Base-by-base conservation (phyloP, 1,140 invertebrate genomes). In the Magallana angulata region DNA sequence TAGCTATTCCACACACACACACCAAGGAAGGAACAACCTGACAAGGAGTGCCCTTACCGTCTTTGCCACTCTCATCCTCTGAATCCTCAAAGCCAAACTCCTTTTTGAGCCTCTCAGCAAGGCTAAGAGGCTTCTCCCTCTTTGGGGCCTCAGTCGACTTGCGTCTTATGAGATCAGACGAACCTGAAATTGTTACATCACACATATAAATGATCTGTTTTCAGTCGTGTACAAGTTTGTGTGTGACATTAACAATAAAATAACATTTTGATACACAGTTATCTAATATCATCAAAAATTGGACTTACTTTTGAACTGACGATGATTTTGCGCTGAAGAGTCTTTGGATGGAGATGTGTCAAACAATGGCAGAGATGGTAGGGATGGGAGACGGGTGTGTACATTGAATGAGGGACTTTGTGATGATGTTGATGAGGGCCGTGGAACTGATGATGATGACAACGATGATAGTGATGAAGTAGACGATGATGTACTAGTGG, bases 31-130 rank as follows among this genome's bases (percentile, higher is more conserved):
- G 62, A 16, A 18, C 24, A 24, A 24, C 24, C 24, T 16, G 58
- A 71, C 57, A 87, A 48, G 58, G 48, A 68, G 58, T 24, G 60
- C 62, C 59, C 81, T 85, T 57, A 88, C 87, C 85, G 84, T 82
- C 85, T 76, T 87, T 89, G 16, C 82, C 80, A 82, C 90, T 86
- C 85, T 97, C 96, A 89, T 97, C 96, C 84, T 97, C 96, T 81
- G 96, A 96, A 68, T 97, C 94, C 89, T 97, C 96, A 16, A 97
- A 95, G n/a, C 97, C 97, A 95, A 97, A 97, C 93, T 97, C 97
- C 62, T 96, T 95, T 93, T 97, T 96, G 89, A 97, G 94, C 91
- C 97, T 95, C 91, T 97, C 96, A 18, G 96, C 97, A 48, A 97
- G 95, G 93, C 96, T 97, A 81, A 93, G 87, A 64, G 88, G 84